Conservation (phyloP, 1,140 invertebrate genomes). For the Steinernema feltiae region DNA sequence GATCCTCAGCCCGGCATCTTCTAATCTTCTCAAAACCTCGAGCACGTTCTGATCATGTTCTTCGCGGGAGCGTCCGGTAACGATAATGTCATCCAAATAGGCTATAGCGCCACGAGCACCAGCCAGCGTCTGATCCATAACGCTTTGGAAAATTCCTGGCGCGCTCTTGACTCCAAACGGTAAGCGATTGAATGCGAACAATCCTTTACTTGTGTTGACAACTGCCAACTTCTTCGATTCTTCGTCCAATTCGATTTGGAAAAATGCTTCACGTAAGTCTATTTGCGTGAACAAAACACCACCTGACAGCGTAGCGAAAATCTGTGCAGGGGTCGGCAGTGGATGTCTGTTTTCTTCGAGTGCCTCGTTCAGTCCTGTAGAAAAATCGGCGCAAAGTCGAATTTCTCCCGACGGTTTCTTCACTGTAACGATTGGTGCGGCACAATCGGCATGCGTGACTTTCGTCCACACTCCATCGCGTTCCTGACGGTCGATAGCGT, state of each 20-base stretch:
- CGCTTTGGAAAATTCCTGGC: conserved; percentile 32
- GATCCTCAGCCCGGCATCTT: conserved; percentile 10
- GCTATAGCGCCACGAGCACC: background rate
- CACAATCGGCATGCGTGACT: conserved; percentile 58
- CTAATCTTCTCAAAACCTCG: background rate
- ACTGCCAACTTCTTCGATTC: conserved; percentile 26
- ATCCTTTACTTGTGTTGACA: conserved; percentile 27
- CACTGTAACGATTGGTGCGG: conserved; percentile 58
- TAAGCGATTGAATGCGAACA: conserved; percentile 15
- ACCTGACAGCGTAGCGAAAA: conserved; percentile 31
- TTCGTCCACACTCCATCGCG: conserved; percentile 38
- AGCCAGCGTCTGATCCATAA: conserved; percentile 31
- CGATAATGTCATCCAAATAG: conserved; percentile 38
- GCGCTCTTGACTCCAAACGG: conserved; percentile 35
- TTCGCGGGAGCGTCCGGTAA: background rate
- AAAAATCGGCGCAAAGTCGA: conserved; percentile 56
- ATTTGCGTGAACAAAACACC: conserved; percentile 34
- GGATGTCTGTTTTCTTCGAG: conserved; percentile 36
- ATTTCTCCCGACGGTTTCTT: conserved; percentile 57
- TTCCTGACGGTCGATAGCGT: conserved; percentile 46
- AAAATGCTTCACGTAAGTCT: conserved; percentile 44
- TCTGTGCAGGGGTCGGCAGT: conserved; percentile 37
- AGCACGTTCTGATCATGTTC: conserved; percentile 14
- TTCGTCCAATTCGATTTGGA: conserved; percentile 37
- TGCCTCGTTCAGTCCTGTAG: conserved; percentile 39